Base-by-base conservation (phyloP, 2,113 vertebrate genomes). In the Seriola quinqueradiata region DNA sequence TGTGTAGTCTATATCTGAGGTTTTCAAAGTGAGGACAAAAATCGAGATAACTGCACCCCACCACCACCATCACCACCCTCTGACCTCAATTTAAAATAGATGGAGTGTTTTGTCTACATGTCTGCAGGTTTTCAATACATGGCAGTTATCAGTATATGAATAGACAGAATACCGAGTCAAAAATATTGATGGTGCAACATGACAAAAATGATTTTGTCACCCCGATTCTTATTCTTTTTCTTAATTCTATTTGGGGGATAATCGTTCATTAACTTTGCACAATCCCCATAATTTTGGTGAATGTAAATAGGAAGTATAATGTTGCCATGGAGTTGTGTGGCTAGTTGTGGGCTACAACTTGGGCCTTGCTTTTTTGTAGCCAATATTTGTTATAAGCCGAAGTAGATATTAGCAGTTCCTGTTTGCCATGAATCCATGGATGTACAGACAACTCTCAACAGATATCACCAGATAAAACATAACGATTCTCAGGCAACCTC, bases 1-100 rank as follows among this genome's bases (percentile, higher is more conserved):
- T 85, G 82, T 88, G 72, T 79, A 64, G 80, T 89, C 72, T 87
- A 36, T 1, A 12, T 23, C 42, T 44, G 14, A 21, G 57, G 4
- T 68, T 81, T 70, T 64, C 17, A 32, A 48, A 60, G 21, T 74
- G 44, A 25, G 67, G 12, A 78, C 38, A 12, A 48, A 60, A 38
- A 28, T 25, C 3, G 10, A 79, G n/a, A 60, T 7, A 57, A n/a
- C 36, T 32, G 38, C 21, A 46, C 14, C 21, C 40, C 21, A 7
- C 40, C 40, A 42, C 1, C 40, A 42, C 8, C 40, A 46, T 3
- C 14, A 52, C 50, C 50, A 9, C 3, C 17, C 54, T 44, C 16
- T 46, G 14, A n/a, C n/a, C 50, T 1, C 50, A n/a, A n/a, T 17
- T n/a, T 52, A 52, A 52, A 52, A 52, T 52, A 52, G 50, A 46